phyloP scores from a whole-genome alignment of 2,797 vertebrate species.

The Steatocranus sp. region DNA sequence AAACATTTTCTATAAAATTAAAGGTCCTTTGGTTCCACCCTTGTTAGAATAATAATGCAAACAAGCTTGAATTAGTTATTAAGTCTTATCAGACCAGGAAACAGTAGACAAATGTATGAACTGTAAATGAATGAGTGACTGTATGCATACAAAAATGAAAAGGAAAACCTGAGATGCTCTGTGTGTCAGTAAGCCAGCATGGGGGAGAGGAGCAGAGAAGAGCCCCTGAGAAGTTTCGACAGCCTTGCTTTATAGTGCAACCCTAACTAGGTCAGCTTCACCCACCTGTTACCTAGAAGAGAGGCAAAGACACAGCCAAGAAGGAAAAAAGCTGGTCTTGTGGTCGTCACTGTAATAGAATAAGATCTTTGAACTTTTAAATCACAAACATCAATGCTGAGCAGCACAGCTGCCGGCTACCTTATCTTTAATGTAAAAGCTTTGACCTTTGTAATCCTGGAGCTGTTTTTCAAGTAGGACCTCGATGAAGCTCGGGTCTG shows the following conservation, averaged over 20 bases:
- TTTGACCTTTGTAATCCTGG: conserved; percentile 9
- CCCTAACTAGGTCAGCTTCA: background rate
- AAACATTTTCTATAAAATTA: background rate
- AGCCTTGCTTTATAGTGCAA: background rate
- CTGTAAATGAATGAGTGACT: background rate
- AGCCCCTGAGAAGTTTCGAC: background rate
- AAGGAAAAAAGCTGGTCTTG: background rate
- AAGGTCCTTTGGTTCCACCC: background rate
- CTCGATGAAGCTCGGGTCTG: background rate
- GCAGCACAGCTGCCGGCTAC: background rate
- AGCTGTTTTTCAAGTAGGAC: background rate
- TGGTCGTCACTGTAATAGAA: background rate
- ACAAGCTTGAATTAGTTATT: background rate
- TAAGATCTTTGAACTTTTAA: background rate
- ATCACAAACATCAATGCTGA: background rate
- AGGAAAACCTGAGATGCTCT: background rate
- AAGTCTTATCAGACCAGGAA: background rate
- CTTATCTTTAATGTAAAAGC: background rate
- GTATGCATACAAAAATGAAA: background rate
- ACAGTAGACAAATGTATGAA: background rate
- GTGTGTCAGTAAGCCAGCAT: background rate
- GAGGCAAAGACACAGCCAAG: background rate
- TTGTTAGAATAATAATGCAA: background rate
- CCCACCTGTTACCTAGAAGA: background rate
- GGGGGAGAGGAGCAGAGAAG: background rate